Evolutionary conservation across 2,888 invertebrate species (phyloP).

Genomic region (Abrostola tripartita): DNA sequence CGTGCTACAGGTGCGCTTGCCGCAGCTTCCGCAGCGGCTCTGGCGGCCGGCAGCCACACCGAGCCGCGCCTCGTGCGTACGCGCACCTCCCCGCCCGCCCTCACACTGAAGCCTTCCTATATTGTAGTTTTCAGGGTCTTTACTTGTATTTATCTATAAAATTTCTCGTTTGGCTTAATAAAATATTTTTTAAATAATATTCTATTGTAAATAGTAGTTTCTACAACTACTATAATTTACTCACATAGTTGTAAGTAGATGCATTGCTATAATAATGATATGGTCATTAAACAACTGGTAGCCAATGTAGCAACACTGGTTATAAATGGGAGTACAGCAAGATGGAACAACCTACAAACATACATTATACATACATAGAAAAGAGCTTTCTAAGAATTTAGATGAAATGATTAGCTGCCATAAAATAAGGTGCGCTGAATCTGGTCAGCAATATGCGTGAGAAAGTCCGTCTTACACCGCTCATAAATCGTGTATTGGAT

Average conservation of each 20-base stretch:
- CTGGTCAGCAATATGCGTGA: conserved; percentile 74
- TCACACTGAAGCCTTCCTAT: conserved; percentile 75
- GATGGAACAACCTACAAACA: conserved; percentile 45
- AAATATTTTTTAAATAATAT: neutral
- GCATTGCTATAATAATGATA: conserved; percentile 24
- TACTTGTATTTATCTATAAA: conserved; percentile 11
- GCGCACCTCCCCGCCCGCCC: conserved; percentile 79
- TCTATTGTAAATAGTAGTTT: too few relatives aligned
- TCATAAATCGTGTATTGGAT: conserved; percentile 77
- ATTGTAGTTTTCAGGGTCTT: conserved; percentile 64
- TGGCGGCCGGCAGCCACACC: conserved; percentile 66
- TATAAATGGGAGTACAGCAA: conserved; percentile 28
- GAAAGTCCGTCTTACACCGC: conserved; percentile 73
- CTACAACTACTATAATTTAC: too few relatives aligned
- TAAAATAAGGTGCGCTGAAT: conserved; percentile 72
- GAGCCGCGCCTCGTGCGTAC: conserved; percentile 74
- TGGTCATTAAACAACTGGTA: conserved; percentile 32
- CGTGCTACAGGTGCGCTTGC: conserved; percentile 78
- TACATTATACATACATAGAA: conserved; percentile 40
- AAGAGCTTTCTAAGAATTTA: conserved; percentile 57
- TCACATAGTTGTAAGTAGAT: too few relatives aligned
- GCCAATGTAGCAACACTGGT: conserved; percentile 14
- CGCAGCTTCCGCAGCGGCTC: conserved; percentile 84
- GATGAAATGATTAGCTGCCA: conserved; percentile 59
- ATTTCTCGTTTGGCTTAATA: neutral